Conservation (phyloP, 2,797 vertebrate species). For the Zenarchopterus dispar region DNA sequence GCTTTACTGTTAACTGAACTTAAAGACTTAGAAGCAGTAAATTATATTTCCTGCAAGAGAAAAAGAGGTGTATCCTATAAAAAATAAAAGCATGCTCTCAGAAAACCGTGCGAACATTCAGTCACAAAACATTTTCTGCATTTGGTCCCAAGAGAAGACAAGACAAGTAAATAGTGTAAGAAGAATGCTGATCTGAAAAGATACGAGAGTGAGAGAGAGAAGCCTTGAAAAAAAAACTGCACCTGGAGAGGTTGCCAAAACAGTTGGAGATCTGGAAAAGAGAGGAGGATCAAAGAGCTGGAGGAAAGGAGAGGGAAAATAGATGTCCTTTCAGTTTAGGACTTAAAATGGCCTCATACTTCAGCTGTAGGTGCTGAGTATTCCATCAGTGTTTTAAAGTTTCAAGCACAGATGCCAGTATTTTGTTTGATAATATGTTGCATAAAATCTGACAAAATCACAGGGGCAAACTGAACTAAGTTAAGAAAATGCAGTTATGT, state of each 20-base stretch:
- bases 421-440: slow-evolving; percentile 7
- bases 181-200: slow-evolving; percentile 25
- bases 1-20: background rate
- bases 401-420: background rate
- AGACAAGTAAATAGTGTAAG: slow-evolving; percentile 11
- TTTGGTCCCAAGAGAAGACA: background rate
- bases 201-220: slow-evolving; percentile 8
- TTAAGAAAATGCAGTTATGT: no score
- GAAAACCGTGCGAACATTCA: slow-evolving; percentile 1
- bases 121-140: background rate
- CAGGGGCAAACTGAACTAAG: no score
- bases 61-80: background rate
- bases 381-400: slow-evolving; percentile 16
- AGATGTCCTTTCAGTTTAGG: slow-evolving; percentile 50
- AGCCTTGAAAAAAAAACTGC: slow-evolving; percentile 25
- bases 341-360: slow-evolving; percentile 43
- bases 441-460: background rate
- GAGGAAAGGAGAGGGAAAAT: slow-evolving; percentile 45
- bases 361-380: slow-evolving; percentile 28
- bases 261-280: slow-evolving; percentile 66
- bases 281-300: slow-evolving; percentile 72
- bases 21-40: background rate
- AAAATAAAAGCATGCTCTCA: slow-evolving; percentile 19
- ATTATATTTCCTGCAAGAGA: background rate
- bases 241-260: slow-evolving; percentile 51